Base-by-base conservation (phyloP, 2,797 vertebrate species). In the Notamacropus eugenii region DNA sequence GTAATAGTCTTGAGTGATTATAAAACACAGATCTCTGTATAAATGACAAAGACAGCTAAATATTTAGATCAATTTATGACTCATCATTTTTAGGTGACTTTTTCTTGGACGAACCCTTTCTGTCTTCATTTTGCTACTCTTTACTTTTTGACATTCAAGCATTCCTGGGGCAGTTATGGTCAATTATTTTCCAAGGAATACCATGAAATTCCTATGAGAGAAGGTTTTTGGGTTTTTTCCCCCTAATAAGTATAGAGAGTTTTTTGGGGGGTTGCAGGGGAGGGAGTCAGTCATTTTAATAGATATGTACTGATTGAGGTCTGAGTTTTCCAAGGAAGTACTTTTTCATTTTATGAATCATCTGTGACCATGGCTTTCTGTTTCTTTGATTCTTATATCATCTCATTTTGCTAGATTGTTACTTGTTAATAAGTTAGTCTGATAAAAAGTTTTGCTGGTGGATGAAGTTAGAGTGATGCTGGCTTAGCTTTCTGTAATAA, bases 21-120 rank as follows among this genome's bases (percentile, higher is more conserved):
- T 91, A 92, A 93, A 98, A 93, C 97, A 94, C 93, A 74, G 16
- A 40, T 74, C 40, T 40, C 67, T 96, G 95, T 94, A 92, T 96
- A 93, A 96, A 96, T 92, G 92, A 91, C 97, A 93, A 97, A 97
- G 97, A 96, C 93, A 95, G 93, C 97, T 95, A 97, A 97, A 96
- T 97, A 95, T 96, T 96, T 97, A 3, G 96, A 5, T 5, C 94
- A 97, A 97, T 98, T 97, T 29, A 50, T 67, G 14, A n/a, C 59
- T 62, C 4, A 40, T 22, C 40, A n/a, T 40, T 40, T 74, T 74
- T 40, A 24, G n/a, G n/a, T 40, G n/a, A 74, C 22, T 24, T 74
- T 54, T 90, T 29, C 90, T 31, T 28, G 28, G 29, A 90, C 5
- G 3, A 90, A 8, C 91, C 54, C 87, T 50, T 9, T 91, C 28